Base-by-base conservation (phyloP, 2,113 vertebrate genomes). In the Aythya baeri region DNA sequence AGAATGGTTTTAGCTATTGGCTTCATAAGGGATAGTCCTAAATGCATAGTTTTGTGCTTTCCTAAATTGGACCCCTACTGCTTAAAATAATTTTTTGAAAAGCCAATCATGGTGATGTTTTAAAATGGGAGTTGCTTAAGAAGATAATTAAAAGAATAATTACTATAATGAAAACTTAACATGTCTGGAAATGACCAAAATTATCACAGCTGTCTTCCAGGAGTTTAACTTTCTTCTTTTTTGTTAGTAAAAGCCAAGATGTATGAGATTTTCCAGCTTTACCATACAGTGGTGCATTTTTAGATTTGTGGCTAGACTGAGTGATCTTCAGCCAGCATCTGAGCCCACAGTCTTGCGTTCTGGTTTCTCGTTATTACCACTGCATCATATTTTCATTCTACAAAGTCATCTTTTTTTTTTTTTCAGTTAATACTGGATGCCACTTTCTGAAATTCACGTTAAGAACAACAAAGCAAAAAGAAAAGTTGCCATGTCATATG, bases 301-400 rank as follows among this genome's bases (percentile, higher is more conserved):
- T 84, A 97, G 75, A 86, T 93, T 88, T 98, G 97, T 96, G 97
- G 96, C 90, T 84, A 97, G 94, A 90, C 57, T 38, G 94, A 98
- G 79, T 96, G 95, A 97, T 97, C 94, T 93, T 67, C 63, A 78
- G 93, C 97, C 96, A 98, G 88, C 43, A 71, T 84, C 80, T 89
- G 65, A 97, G 80, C 75, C 94, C 89, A 94, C 49, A 76, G 79
- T 17, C 91, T 89, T 46, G 14, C 81, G 83, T 97, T 93, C 93
- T 89, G 78, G 4, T 84, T 94, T 95, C 88, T 85, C 67, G 91
- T 90, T 61, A 96, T 88, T 86, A 94, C 95, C 54, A 58, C 84
- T 76, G 55, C 76, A 76, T 78, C 85, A 2, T 44, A 79, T 44
- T 86, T 91, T 86, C 91, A 70, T 83, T 96, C 68, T 91, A 67